These are phyloP conservation scores for Ryuthela nishihirai DNA, from an alignment of 2,888 invertebrate species.

Conservation along the genomic window DNA sequence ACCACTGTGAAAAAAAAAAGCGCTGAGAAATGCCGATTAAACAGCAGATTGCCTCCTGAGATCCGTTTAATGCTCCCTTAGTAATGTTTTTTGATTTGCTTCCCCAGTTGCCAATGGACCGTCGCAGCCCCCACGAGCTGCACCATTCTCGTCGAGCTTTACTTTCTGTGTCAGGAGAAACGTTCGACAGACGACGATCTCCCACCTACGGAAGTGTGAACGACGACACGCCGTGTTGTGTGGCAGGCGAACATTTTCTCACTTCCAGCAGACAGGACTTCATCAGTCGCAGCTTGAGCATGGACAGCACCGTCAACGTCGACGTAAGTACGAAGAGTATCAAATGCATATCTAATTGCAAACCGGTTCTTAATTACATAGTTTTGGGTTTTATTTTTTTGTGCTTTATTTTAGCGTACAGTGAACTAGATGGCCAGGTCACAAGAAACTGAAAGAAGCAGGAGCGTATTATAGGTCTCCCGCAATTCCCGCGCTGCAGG, in stretches of 20 bases:
- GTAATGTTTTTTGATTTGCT: no score
- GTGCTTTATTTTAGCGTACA: no score
- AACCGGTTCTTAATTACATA: no score
- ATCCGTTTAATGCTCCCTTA: no score
- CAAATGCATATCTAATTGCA: no score
- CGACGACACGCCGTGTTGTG: constrained; percentile 22
- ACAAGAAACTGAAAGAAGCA: no score
- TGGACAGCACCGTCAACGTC: constrained; percentile 30
- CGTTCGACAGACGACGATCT: constrained; percentile 2
- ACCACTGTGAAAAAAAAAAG: no score
- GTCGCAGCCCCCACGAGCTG: constrained; percentile 1
- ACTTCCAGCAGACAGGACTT: constrained; percentile 17
- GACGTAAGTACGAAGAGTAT: constrained; percentile 15
- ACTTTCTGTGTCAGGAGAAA: constrained; percentile 1
- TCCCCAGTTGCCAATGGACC: constrained; percentile 9
- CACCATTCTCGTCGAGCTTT: not conserved
- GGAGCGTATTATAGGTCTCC: no score
- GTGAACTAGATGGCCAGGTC: no score
- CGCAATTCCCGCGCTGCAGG: no score
- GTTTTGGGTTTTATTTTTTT: not conserved
- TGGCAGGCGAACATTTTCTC: constrained; percentile 26
- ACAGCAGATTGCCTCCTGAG: no score
- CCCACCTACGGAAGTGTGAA: constrained; percentile 25
- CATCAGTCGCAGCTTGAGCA: constrained; percentile 18
- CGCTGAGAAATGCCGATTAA: no score